These are phyloP conservation scores for Oithona nana DNA, from an alignment of 2,888 invertebrate species.

Conservation along the genomic window DNA sequence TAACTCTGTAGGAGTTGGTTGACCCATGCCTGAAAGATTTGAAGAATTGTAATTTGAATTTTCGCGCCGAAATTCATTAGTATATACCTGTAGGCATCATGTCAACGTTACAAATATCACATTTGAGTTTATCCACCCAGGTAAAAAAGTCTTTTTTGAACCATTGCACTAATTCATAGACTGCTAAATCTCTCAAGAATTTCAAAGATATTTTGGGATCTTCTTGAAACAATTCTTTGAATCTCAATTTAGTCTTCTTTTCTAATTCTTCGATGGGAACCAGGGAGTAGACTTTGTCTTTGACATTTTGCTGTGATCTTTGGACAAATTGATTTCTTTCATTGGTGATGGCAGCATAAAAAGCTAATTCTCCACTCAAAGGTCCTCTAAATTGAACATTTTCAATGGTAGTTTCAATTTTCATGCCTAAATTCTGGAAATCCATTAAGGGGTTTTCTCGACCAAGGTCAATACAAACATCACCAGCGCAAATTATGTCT, in stretches of 20 bases:
- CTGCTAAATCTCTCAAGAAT: slow-evolving; percentile 46
- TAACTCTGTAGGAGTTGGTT: slow-evolving; percentile 29
- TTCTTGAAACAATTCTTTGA: slow-evolving; percentile 25
- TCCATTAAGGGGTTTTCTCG: neutral
- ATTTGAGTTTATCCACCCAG: slow-evolving; percentile 67
- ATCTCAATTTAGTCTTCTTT: slow-evolving; percentile 35
- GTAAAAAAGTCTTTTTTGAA: slow-evolving; percentile 78
- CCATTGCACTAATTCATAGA: slow-evolving; percentile 67
- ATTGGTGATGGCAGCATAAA: neutral
- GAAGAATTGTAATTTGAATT: too few relatives aligned
- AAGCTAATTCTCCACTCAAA: neutral
- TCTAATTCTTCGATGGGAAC: slow-evolving; percentile 49
- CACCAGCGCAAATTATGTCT: neutral
- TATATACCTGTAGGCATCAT: slow-evolving; percentile 7
- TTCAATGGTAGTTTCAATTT: neutral
- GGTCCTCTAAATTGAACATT: neutral
- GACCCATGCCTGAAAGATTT: too few relatives aligned
- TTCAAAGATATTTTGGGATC: slow-evolving; percentile 30
- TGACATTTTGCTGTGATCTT: slow-evolving; percentile 48
- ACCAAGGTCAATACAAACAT: neutral
- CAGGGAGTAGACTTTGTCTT: slow-evolving; percentile 40
- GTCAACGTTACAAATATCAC: slow-evolving; percentile 42
- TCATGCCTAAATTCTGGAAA: too few relatives aligned
- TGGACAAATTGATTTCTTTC: slow-evolving; percentile 37
- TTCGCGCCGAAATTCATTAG: too few relatives aligned